Conservation (phyloP, 2,888 invertebrate genomes). For the Ceriagrion tenellum region DNA sequence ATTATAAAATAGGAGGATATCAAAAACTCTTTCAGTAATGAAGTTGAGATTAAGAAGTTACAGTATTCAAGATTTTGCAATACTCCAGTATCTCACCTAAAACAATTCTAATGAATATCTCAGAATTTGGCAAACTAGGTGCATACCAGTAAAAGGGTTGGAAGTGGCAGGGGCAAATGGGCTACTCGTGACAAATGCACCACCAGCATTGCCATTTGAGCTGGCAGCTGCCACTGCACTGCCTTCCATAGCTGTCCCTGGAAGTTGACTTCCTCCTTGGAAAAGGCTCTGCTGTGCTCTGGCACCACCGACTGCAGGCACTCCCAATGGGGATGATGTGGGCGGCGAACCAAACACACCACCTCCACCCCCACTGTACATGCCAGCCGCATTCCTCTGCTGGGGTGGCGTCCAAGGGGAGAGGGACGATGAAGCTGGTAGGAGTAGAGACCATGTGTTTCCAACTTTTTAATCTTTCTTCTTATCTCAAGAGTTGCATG, state of each 20-base stretch:
- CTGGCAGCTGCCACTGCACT: constrained; percentile 48
- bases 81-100: too few relatives aligned
- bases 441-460: neutral
- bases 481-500: neutral
- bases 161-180: constrained; percentile 66
- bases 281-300: constrained; percentile 5
- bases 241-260: constrained; percentile 54
- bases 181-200: constrained; percentile 66
- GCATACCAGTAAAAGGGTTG: constrained; percentile 72
- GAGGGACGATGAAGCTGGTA: constrained; percentile 58
- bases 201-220: constrained; percentile 38
- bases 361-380: neutral
- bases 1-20: too few relatives aligned
- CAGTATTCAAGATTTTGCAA: too few relatives aligned
- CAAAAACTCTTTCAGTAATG: too few relatives aligned
- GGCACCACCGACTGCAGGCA: neutral
- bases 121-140: neutral
- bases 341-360: constrained; percentile 69
- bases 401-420: constrained; percentile 41
- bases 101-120: too few relatives aligned
- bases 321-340: constrained; percentile 64
- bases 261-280: neutral
- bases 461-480: neutral
- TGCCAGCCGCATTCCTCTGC: constrained; percentile 68
- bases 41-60: too few relatives aligned